Evolutionary conservation across 2,797 vertebrate species (phyloP).

Genomic region (Percopsis omiscomaycus): DNA sequence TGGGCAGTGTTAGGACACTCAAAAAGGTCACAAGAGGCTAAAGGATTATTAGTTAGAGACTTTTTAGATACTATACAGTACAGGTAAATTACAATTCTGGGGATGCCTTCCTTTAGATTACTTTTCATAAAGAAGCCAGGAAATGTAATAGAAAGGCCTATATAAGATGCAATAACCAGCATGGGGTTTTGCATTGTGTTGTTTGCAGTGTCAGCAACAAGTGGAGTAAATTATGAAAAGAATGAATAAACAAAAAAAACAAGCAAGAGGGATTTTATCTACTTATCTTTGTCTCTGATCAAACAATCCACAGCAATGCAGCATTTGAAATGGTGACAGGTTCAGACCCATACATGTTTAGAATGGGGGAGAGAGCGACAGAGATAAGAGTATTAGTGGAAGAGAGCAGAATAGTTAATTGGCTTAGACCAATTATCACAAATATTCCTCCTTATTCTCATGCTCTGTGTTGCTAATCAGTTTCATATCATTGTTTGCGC

Average conservation of each 20-base stretch:
- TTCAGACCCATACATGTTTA: conserved; percentile 44
- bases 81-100: conserved; percentile 21
- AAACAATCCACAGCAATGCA: conserved; percentile 21
- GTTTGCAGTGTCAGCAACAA: not conserved
- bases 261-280: conserved; percentile 3
- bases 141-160: not conserved
- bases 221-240: not conserved
- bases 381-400: conserved; percentile 63
- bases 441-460: conserved; percentile 41
- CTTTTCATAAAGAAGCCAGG: conserved; percentile 25
- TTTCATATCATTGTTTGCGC: conserved; percentile 59
- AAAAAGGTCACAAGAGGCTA: conserved; percentile 38
- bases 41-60: conserved; percentile 21
- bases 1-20: conserved; percentile 20
- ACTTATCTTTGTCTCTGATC: conserved; percentile 15
- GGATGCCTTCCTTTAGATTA: conserved; percentile 15
- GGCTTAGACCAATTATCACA: conserved; percentile 56
- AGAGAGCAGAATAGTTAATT: conserved; percentile 50
- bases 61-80: not conserved
- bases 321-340: conserved; percentile 33
- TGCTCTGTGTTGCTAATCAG: conserved; percentile 61
- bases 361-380: conserved; percentile 28
- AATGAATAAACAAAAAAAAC: conserved; percentile 5
- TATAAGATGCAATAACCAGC: too few species aligned
- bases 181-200: not conserved